Base-by-base conservation (phyloP, 1,140 invertebrate genomes). In the Drosophila orena region DNA sequence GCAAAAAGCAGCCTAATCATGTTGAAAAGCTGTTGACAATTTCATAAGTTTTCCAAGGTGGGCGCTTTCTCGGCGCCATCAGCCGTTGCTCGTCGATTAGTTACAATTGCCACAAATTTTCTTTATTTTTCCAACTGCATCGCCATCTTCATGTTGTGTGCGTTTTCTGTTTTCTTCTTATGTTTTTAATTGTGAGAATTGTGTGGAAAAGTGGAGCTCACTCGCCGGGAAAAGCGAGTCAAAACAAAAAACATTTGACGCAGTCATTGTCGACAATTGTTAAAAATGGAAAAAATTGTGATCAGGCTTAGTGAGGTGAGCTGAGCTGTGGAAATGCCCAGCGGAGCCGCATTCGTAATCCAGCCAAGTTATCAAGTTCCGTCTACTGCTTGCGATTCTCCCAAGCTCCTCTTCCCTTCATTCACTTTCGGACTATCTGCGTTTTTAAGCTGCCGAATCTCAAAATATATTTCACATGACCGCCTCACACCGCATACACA, bases 161-260 rank as follows among this genome's bases (percentile, higher is more conserved):
- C 66, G 60, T 85, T 85, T 85, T 85, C 73, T 65, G 54, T 81
- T 79, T 60, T 76, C 46, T 65, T 68, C 37, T 79, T 66, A 49
- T 70, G 50, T 76, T 84, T 85, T 88, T 86, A 88, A 88, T 88
- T 88, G 83, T 89, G 83, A 88, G 83, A 88, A 88, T 79, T 88
- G 77, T 84, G 57, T 78, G 75, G 52, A 72, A 86, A 79, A 83
- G 62, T 76, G 80, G 70, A 78, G 77, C 71, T 79, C 20, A 44
- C 50, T 70, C 5, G 42, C 42, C 15, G 71, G 72, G 40, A 74
- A 76, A 75, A 76, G 37, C 71, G 50, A 44, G 27, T 20, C 27
- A 65, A 57, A 75, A 76, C 53, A 49, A 59, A 68, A 76, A 68
- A 55, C 27, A 75, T 85, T 85, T 86, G 61, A 52, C 83, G 65